Base-by-base conservation (phyloP, 1,140 invertebrate species). In the Zaprionus davidi region DNA sequence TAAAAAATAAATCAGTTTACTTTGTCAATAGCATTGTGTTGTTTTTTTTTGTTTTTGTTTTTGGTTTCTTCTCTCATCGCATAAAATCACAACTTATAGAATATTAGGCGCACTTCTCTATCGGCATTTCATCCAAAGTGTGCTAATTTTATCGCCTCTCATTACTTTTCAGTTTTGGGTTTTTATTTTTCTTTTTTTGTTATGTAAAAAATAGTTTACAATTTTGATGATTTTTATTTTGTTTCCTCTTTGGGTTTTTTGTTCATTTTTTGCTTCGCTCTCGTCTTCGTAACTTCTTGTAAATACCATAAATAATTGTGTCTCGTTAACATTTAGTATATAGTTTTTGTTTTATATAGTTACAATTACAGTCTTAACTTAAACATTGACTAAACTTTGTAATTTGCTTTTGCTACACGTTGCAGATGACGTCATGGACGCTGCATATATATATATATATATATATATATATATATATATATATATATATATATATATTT, bases 201-300 rank as follows among this genome's bases (percentile, higher is more conserved):
- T 90, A 51, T 51, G 81, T 90, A 90, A 85, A 88, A 90, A 88
- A 88, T 88, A 90, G 81, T 88, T 90, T 88, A 84, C 85, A 90
- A 79, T 88, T 88, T 90, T 76, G 68, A 76, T 71, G 59, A 75
- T 77, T 77, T 76, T 79, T 62, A 20, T 41, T 46, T 17, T 38
- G 55, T 78, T 75, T 65, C 38, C n/a, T 55, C 64, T 58, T 69
- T 60, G 56, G 17, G 44, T 13, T 9, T 68, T 59, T 71, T 46
- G 20, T 49, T 22, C 24, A 46, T 49, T 53, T 65, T 75, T 71
- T 31, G 41, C 15, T 22, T 66, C 57, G 15, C 41, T 2, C n/a
- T 9, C n/a, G 36, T 57, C 38, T 9, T 49, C 71, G 15, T 51
- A 51, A 51, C 36, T 55, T 56, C 58, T 82, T 87, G 83, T 87